Percentiles rank a stretch among this genome's conserved stretches.
Evolutionary conservation across 2,888 invertebrate genomes (phyloP).

Genomic region (Phania funesta): DNA sequence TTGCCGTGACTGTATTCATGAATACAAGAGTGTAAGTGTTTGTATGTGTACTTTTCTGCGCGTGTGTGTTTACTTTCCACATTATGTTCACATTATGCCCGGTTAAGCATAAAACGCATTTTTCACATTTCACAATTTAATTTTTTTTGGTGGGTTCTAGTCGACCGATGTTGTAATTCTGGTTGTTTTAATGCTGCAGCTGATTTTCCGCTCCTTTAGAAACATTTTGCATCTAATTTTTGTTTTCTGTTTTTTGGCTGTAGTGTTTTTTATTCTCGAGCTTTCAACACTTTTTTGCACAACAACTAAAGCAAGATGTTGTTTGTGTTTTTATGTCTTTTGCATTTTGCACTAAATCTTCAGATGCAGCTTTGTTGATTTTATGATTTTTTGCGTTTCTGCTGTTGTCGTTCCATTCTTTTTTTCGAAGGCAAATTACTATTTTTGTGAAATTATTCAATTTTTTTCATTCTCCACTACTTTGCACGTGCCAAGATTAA

Average conservation of each 20-base stretch:
- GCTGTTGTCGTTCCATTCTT: background rate
- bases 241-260: constrained; percentile 1
- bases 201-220: constrained; percentile 52
- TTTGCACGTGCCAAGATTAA: constrained; percentile 40
- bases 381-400: constrained; percentile 12
- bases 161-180: background rate
- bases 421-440: constrained; percentile 26
- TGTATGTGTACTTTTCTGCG: background rate
- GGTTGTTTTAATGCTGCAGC: background rate
- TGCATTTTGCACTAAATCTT: constrained; percentile 24
- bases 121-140: constrained; percentile 45
- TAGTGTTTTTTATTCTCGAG: background rate
- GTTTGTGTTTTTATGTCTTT: constrained; percentile 8
- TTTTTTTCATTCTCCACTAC: constrained; percentile 8
- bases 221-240: constrained; percentile 54
- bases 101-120: constrained; percentile 59
- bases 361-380: constrained; percentile 28
- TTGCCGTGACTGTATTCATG: background rate
- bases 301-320: constrained; percentile 1
- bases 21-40: background rate
- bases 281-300: constrained; percentile 43
- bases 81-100: constrained; percentile 62
- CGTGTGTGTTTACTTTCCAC: constrained; percentile 20
- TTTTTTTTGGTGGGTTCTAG: background rate
- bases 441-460: constrained; percentile 46